phyloP scores from a whole-genome alignment of 1,140 invertebrate genomes.

The Macrobrachium rosenbergii region DNA sequence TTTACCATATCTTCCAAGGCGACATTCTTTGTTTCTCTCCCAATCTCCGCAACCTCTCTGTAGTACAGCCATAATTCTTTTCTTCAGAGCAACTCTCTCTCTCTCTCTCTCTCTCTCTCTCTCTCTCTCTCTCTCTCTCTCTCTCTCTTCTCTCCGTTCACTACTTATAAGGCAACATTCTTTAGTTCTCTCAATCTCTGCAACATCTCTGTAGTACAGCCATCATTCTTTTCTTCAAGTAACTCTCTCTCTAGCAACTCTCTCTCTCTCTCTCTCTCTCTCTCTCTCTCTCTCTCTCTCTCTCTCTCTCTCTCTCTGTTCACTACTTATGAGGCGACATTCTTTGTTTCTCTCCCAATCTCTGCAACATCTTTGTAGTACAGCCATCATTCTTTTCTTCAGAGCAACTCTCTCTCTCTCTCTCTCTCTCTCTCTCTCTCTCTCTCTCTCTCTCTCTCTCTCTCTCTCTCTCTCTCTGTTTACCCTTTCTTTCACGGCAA shows the following conservation, averaged over 20 bases:
- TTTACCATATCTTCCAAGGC: no score
- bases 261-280: not conserved
- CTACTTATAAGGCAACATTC: no score
- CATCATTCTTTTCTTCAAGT: no score
- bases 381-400: no score
- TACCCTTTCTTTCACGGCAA: not conserved
- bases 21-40: no score
- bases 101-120: conserved; percentile 24
- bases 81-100: no score
- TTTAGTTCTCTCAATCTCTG: no score
- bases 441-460: conserved; percentile 14
- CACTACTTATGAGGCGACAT: no score
- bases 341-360: conserved; percentile 22
- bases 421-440: conserved; percentile 28
- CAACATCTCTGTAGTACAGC: no score
- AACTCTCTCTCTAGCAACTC: not conserved
- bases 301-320: not conserved
- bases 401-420: conserved; percentile 5
- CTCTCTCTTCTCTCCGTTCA: conserved; percentile 30
- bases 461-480: conserved; percentile 2
- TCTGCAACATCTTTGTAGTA: not conserved
- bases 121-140: conserved; percentile 27
- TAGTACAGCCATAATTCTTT: no score
- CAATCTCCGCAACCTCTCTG: no score
- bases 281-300: conserved; percentile 1